Evolutionary conservation across 2,113 vertebrate genomes (phyloP).

Genomic region (Elgaria multicarinata): DNA sequence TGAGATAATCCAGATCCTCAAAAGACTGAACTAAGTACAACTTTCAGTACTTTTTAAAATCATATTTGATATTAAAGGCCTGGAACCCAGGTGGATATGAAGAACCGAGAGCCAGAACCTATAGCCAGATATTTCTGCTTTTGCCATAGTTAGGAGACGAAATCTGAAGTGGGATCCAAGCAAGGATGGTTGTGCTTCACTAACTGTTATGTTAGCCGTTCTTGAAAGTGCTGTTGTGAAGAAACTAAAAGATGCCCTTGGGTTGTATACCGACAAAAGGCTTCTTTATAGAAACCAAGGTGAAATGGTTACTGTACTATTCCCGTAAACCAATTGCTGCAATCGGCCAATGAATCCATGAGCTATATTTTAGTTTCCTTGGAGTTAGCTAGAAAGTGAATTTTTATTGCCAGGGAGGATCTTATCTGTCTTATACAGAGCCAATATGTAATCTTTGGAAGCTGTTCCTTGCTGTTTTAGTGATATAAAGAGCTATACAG

Average conservation of each 20-base stretch:
- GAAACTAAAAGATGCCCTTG: background rate
- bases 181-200: background rate
- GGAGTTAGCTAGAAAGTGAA: background rate
- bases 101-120: background rate
- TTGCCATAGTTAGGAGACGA: background rate
- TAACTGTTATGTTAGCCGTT: background rate
- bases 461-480: too few relatives aligned
- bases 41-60: background rate
- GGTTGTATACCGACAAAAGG: background rate
- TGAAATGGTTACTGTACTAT: background rate
- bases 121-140: background rate
- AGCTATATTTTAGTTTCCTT: background rate
- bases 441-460: background rate
- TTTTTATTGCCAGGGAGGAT: background rate
- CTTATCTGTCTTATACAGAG: background rate
- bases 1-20: background rate
- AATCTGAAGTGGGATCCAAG: background rate
- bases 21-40: too few relatives aligned
- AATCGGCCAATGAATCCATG: background rate
- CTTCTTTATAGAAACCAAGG: background rate
- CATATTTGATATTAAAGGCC: background rate
- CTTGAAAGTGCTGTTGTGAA: background rate
- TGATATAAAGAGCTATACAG: too few relatives aligned
- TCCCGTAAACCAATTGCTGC: background rate
- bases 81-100: background rate